Percentiles rank a stretch among this genome's conserved stretches.
Conservation (phyloP, 2,888 invertebrate species). For the Tholera decimalis region DNA sequence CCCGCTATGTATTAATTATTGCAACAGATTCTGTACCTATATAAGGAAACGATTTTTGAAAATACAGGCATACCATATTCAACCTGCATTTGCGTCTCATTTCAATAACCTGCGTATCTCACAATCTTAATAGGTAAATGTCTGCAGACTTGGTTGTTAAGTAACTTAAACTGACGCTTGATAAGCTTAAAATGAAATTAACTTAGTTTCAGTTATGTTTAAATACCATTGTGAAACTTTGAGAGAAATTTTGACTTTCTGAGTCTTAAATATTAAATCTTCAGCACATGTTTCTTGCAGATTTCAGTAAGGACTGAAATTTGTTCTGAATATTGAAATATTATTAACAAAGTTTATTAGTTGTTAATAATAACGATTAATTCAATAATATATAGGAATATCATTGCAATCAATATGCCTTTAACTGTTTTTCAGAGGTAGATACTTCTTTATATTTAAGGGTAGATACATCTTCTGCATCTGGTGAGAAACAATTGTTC, state of each 20-base stretch:
- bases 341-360: not conserved
- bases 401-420: too few species aligned
- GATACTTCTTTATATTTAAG: too few species aligned
- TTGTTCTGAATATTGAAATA: conserved; percentile 1
- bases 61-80: too few species aligned
- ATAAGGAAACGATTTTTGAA: too few species aligned
- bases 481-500: too few species aligned
- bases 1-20: too few species aligned
- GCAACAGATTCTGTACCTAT: too few species aligned
- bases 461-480: too few species aligned
- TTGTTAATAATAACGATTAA: conserved; percentile 4
- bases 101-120: too few species aligned
- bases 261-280: conserved; percentile 16
- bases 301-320: not conserved
- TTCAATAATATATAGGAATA: not conserved
- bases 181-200: conserved; percentile 20
- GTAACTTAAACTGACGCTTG: conserved; percentile 2
- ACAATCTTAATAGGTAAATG: conserved; percentile 17
- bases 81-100: too few species aligned
- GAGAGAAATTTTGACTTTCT: not conserved
- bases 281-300: not conserved
- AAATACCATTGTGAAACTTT: conserved; percentile 33
- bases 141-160: conserved; percentile 7
- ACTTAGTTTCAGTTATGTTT: conserved; percentile 8
- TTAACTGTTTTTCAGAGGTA: too few species aligned